Percentiles rank a stretch among this genome's conserved stretches.
phyloP scores from a whole-genome alignment of 2,888 invertebrate species.

The Incurvaria masculella region DNA sequence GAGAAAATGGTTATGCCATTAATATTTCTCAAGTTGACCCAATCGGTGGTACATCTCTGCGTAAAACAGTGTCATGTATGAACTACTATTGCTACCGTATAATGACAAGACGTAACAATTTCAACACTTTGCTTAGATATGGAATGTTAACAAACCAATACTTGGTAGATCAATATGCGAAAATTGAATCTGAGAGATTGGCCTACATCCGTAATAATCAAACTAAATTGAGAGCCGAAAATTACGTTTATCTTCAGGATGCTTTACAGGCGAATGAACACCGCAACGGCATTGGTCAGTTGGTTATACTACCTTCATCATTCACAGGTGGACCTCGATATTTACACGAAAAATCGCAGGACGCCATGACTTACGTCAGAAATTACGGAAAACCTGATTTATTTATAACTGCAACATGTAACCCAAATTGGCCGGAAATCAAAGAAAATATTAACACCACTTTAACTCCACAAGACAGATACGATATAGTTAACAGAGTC shows the following conservation, averaged over 20 bases:
- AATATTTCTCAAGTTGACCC: conserved; percentile 1
- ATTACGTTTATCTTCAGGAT: conserved; percentile 4
- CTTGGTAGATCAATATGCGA: conserved; percentile 4
- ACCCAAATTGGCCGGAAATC: conserved; percentile 4
- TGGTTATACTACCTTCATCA: conserved; percentile 11
- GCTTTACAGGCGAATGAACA: conserved; percentile 4
- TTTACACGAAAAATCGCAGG: conserved; percentile 18
- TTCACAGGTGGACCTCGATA: conserved; percentile 18
- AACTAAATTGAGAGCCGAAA: conserved; percentile 2
- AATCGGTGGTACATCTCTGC: background rate
- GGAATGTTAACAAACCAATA: too few species aligned
- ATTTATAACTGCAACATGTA: conserved; percentile 4
- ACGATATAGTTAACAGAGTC: conserved; percentile 6
- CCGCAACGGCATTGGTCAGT: conserved; percentile 10
- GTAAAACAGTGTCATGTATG: conserved; percentile 1
- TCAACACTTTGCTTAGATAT: conserved; percentile 17
- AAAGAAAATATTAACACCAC: conserved; percentile 1
- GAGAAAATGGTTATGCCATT: background rate
- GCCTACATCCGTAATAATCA: conserved; percentile 2
- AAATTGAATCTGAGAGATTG: conserved; percentile 7
- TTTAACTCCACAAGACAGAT: conserved; percentile 5
- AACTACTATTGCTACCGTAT: too few species aligned
- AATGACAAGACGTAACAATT: conserved; percentile 2
- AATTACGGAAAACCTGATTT: conserved; percentile 20
- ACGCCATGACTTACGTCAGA: conserved; percentile 9